Base-by-base conservation (phyloP, 2,113 vertebrate genomes). In the Acrocephalus kingi region DNA sequence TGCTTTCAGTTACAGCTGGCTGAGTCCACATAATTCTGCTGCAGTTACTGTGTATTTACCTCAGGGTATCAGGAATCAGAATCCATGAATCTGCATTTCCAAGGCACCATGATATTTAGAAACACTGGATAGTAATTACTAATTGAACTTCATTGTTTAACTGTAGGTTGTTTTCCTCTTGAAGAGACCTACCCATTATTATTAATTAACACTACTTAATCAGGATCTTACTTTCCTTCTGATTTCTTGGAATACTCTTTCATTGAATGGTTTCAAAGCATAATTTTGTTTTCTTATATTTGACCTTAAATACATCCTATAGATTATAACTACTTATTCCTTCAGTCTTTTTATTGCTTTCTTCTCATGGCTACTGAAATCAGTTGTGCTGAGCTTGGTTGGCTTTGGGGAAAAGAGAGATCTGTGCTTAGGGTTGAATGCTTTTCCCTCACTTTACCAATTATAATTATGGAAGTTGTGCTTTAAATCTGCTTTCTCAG, bases 161-260 rank as follows among this genome's bases (percentile, higher is more conserved):
- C 66, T 68, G 28, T 43, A 75, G 76, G 52, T 93, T 92, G 58
- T 77, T 95, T 90, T 84, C 69, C 66, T 84, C 66, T 27, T 71
- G 33, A 92, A 72, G 39, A 84, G 48, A 91, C 52, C 58, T 72
- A 75, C n/a, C 8, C 11, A 15, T 89, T 94, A 59, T 46, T 67
- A 35, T 92, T 89, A 81, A 87, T 78, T 94, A 93, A 58, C 66
- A 37, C 28, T 64, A 43, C 21, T 74, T 84, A 91, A 89, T 81
- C 73, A 54, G 89, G 48, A n/a, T 69, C 48, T 62, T 90, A 18
- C 33, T 67, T 86, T 46, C 49, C 28, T 72, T 90, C 48, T 85
- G 21, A 84, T 39, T 77, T 76, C 71, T 77, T 54, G 22, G 30
- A 78, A 58, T 15, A 41, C 41, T 54, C 81, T 74, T 71, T 63